Evolutionary conservation across 2,797 vertebrate species (phyloP).

Genomic region (Myioborus melanocephalus): DNA sequence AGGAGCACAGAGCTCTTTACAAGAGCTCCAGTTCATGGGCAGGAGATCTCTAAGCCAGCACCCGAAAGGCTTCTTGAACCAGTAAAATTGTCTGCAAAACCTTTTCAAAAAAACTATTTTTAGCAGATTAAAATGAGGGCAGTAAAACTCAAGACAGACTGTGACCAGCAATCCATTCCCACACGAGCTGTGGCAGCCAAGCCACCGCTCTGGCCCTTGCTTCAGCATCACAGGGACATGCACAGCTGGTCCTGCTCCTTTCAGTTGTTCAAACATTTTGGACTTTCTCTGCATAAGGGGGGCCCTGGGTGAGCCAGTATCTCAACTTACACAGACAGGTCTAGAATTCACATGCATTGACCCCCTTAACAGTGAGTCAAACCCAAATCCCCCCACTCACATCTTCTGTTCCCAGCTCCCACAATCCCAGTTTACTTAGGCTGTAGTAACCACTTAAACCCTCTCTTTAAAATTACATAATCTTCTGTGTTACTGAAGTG

Average conservation of each 20-base stretch:
- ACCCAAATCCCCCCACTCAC: accelerated
- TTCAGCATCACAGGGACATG: accelerated
- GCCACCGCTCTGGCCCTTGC: accelerated
- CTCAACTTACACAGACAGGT: accelerated
- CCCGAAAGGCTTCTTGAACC: not conserved
- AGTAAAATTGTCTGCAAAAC: not conserved
- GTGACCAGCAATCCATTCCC: accelerated
- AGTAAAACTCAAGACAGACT: not conserved
- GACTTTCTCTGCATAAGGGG: accelerated
- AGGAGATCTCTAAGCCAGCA: not conserved
- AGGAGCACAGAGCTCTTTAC: not conserved
- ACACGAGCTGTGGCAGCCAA: accelerated
- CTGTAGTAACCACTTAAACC: not conserved
- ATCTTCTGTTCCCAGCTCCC: not conserved
- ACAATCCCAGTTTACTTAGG: accelerated
- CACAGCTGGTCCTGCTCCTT: accelerated
- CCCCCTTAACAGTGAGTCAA: not conserved
- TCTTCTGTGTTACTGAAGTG: not conserved
- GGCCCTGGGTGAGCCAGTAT: not conserved
- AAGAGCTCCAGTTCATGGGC: not conserved
- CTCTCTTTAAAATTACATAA: not conserved
- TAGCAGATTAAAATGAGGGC: not conserved
- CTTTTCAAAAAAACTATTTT: not conserved
- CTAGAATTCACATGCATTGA: not conserved
- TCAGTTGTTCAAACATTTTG: not conserved